Conservation (phyloP, 2,888 invertebrate genomes). For the Archips crataeganus region DNA sequence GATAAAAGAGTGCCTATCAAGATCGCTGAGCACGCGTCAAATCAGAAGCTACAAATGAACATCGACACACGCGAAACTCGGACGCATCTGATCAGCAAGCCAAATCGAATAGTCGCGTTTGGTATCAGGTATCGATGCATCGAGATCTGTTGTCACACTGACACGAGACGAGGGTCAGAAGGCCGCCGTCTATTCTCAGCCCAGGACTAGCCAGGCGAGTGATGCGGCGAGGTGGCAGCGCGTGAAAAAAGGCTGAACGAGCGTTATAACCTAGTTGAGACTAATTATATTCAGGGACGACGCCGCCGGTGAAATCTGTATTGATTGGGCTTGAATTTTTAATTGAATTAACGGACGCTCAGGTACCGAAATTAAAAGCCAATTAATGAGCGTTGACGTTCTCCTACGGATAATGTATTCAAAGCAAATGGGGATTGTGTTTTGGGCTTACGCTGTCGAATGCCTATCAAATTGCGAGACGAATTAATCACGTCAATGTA, state of each 20-base stretch:
- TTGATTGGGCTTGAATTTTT: conserved; percentile 36
- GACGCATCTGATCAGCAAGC: conserved; percentile 19
- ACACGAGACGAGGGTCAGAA: conserved; percentile 52
- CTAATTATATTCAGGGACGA: conserved; percentile 43
- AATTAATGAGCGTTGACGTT: conserved; percentile 11
- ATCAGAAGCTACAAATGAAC: conserved; percentile 2
- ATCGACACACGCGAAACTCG: conserved; percentile 8
- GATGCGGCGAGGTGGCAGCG: conserved; percentile 59
- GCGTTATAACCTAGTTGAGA: conserved; percentile 66
- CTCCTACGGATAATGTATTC: not conserved
- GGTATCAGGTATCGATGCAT: conserved; percentile 45
- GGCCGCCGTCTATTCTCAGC: conserved; percentile 68
- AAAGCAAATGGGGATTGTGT: not conserved
- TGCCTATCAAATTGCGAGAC: not conserved
- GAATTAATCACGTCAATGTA: not conserved
- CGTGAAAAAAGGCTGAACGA: conserved; percentile 61
- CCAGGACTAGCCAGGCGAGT: conserved; percentile 62
- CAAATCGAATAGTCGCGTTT: conserved; percentile 27
- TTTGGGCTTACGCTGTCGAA: not conserved
- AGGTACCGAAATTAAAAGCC: conserved; percentile 12
- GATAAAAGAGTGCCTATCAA: not conserved
- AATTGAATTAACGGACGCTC: conserved; percentile 27
- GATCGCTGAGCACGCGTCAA: conserved; percentile 3
- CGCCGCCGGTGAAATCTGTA: conserved; percentile 15
- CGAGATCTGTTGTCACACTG: conserved; percentile 64